Conservation (phyloP, 2,113 vertebrate genomes). For the Thomomys bottae region DNA sequence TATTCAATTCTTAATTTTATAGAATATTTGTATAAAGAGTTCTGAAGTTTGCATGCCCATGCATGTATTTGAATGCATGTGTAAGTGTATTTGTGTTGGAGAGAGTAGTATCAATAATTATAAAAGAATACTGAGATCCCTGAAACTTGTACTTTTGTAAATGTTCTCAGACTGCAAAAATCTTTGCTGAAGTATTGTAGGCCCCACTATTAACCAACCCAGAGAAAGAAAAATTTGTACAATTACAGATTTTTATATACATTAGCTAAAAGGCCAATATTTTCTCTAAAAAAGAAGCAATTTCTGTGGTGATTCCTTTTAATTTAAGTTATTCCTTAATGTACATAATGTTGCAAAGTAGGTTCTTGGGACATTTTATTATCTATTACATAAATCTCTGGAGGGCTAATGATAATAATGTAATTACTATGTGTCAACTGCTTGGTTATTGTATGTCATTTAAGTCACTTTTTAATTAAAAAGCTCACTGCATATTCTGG, state of each 20-base stretch:
- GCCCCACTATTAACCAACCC: constrained; percentile 1
- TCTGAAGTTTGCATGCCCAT: neutral
- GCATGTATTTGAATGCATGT: too few relatives aligned
- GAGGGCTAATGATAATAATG: constrained; percentile 65
- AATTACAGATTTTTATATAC: constrained; percentile 21
- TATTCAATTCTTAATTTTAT: neutral
- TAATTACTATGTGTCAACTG: constrained; percentile 67
- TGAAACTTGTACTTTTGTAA: neutral
- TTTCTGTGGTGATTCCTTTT: constrained; percentile 50
- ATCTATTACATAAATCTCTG: constrained; percentile 55
- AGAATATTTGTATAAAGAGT: neutral
- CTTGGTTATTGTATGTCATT: constrained; percentile 72
- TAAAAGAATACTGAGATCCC: neutral
- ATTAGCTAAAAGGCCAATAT: constrained; percentile 39
- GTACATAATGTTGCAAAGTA: constrained; percentile 40
- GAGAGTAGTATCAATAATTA: neutral
- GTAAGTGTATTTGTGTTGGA: neutral
- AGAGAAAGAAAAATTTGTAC: constrained; percentile 6
- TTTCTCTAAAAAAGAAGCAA: constrained; percentile 45
- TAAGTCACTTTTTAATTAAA: constrained; percentile 79
- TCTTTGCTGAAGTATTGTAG: constrained; percentile 1
- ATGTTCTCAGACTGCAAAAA: neutral
- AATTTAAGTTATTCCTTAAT: constrained; percentile 57
- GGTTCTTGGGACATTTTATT: constrained; percentile 43
- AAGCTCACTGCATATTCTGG: constrained; percentile 72